phyloP scores from a whole-genome alignment of 2,888 invertebrate genomes.

The Ptilodon capucinus region DNA sequence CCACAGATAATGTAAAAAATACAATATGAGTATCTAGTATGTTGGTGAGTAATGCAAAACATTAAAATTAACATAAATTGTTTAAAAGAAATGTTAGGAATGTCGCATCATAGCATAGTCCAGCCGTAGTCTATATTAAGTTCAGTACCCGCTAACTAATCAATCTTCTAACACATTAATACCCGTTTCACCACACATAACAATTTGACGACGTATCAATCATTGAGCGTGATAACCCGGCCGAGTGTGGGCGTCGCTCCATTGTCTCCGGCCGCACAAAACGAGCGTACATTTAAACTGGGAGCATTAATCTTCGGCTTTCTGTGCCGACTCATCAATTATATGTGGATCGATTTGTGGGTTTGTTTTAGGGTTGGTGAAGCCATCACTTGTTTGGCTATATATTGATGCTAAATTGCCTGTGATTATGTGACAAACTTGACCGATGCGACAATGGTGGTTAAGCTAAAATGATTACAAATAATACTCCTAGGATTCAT shows the following conservation, averaged over 20 bases:
- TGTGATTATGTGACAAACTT: too few species aligned
- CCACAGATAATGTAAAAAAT: too few species aligned
- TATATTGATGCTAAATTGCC: background rate
- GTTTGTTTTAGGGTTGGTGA: background rate
- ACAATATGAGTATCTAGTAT: too few species aligned
- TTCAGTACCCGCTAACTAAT: background rate
- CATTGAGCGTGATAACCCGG: conserved; percentile 30
- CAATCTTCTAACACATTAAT: conserved; percentile 1
- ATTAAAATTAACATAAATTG: too few species aligned
- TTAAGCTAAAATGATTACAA: too few species aligned
- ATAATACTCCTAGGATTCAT: too few species aligned
- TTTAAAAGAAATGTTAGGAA: too few species aligned
- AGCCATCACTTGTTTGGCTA: background rate
- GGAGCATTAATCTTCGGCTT: conserved; percentile 51
- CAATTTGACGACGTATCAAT: conserved; percentile 34
- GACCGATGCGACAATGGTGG: too few species aligned
- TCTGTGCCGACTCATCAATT: conserved; percentile 45
- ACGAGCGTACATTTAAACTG: conserved; percentile 33
- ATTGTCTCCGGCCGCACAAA: conserved; percentile 46
- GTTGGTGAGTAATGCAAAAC: too few species aligned
- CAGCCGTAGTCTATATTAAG: background rate
- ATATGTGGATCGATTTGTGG: conserved; percentile 7
- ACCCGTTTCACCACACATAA: conserved; percentile 7
- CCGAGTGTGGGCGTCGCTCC: conserved; percentile 29
- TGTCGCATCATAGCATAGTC: too few species aligned